phyloP scores from a whole-genome alignment of 2,888 invertebrate genomes.

The Ichneumon xanthorius region DNA sequence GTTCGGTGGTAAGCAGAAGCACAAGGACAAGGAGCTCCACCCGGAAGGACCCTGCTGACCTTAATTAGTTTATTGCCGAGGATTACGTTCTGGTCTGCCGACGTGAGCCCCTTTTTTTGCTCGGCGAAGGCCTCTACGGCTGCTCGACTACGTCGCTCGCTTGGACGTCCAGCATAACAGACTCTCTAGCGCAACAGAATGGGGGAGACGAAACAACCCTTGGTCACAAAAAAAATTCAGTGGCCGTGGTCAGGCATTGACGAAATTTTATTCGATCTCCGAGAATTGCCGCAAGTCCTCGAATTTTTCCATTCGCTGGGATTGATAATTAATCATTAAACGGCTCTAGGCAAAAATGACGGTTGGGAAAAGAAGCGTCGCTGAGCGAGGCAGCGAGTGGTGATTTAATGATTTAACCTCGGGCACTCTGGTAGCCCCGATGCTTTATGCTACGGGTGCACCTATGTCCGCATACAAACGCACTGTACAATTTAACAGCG shows the following conservation, averaged over 20 bases:
- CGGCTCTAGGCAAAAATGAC: slow-evolving; percentile 8
- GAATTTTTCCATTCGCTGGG: slow-evolving; percentile 21
- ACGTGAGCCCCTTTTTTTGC: slow-evolving; percentile 66
- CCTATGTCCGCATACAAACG: slow-evolving; percentile 49
- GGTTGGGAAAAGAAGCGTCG: slow-evolving; percentile 17
- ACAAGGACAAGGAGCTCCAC: slow-evolving; percentile 19
- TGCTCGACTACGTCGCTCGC: slow-evolving; percentile 13
- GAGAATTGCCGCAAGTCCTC: neutral
- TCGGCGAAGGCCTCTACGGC: slow-evolving; percentile 16
- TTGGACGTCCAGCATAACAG: neutral
- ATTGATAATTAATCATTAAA: neutral
- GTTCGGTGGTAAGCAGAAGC: slow-evolving; percentile 31
- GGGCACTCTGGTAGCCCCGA: slow-evolving; percentile 62
- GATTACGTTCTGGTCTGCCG: slow-evolving; percentile 75
- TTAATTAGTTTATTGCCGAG: slow-evolving; percentile 81
- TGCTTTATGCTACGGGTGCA: slow-evolving; percentile 55
- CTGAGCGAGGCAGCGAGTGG: slow-evolving; percentile 65
- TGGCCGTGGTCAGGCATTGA: slow-evolving; percentile 69
- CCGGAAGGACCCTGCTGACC: slow-evolving; percentile 67
- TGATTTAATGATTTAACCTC: slow-evolving; percentile 79
- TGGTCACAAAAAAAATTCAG: slow-evolving; percentile 53
- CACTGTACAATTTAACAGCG: slow-evolving; percentile 79
- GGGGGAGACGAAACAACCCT: slow-evolving; percentile 39
- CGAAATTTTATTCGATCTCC: slow-evolving; percentile 66
- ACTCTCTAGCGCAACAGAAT: slow-evolving; percentile 8